A percentile compares a stretch with the other conserved stretches of the same genome.
Evolutionary conservation across 2,888 invertebrate species (phyloP).

Genomic region (Rhogogaster chlorosoma): DNA sequence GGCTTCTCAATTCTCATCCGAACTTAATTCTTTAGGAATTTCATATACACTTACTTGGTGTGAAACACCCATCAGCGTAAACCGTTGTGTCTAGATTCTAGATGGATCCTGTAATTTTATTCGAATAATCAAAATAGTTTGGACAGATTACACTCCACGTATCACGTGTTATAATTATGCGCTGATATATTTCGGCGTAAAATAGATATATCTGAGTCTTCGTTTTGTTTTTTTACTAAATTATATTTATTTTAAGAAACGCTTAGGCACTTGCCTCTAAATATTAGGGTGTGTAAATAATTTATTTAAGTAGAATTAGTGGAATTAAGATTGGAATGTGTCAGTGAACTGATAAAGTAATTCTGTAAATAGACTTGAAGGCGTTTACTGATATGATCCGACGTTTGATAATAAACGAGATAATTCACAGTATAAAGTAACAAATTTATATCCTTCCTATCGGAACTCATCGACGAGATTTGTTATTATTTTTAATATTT

Average conservation of each 20-base stretch:
- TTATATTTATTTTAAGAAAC: not conserved
- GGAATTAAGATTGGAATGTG: constrained; percentile 19
- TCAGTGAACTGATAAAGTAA: not conserved
- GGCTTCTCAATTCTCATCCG: not conserved
- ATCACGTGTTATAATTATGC: not conserved
- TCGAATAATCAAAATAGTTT: constrained; percentile 24
- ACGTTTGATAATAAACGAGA: not conserved
- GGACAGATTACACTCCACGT: not conserved
- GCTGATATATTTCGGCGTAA: not conserved
- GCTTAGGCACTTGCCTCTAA: constrained; percentile 37
- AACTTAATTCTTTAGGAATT: not conserved
- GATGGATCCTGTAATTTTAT: not conserved
- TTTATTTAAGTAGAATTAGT: constrained; percentile 32
- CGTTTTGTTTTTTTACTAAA: not conserved
- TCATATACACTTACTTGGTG: not conserved
- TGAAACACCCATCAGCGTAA: not conserved
- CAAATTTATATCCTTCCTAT: too few relatives aligned
- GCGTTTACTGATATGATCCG: not conserved
- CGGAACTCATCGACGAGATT: too few relatives aligned
- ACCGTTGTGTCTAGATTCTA: not conserved
- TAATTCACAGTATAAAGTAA: not conserved
- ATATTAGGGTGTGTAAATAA: constrained; percentile 37
- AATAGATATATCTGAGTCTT: not conserved
- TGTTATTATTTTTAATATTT: too few relatives aligned
- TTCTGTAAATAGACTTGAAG: constrained; percentile 12